Conservation (phyloP, 1,140 invertebrate genomes). For the Agraylea sexmaculata region DNA sequence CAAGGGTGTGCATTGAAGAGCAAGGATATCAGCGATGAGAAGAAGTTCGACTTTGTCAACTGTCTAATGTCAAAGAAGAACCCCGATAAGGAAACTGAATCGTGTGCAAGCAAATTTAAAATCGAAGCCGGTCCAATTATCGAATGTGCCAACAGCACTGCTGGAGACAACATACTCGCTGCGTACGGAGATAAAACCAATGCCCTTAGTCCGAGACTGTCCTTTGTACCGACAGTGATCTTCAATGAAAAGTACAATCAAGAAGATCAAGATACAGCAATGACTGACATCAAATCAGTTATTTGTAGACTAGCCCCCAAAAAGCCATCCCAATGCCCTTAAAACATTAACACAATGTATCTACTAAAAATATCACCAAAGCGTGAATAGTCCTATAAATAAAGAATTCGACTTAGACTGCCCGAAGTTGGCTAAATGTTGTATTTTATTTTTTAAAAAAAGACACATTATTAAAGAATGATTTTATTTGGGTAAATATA, state of each 20-base stretch:
- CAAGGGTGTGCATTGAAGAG: conserved; percentile 49
- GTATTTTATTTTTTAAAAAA: too few species aligned
- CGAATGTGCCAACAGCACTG: conserved; percentile 32
- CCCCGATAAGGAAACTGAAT: conserved; percentile 23
- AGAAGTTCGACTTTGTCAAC: conserved; percentile 38
- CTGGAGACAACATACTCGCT: conserved; percentile 41
- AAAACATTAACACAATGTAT: too few species aligned
- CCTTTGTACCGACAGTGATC: conserved; percentile 50
- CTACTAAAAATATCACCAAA: too few species aligned
- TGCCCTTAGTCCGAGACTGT: conserved; percentile 34
- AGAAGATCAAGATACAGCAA: conserved; percentile 11
- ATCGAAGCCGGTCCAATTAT: conserved; percentile 25
- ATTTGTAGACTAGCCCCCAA: conserved; percentile 15
- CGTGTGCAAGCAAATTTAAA: conserved; percentile 11
- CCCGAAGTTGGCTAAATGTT: too few species aligned
- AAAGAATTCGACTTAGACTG: too few species aligned
- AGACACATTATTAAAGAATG: too few species aligned
- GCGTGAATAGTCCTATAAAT: too few species aligned
- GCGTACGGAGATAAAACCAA: conserved; percentile 44
- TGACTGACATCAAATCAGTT: conserved; percentile 16
- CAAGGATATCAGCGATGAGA: conserved; percentile 31
- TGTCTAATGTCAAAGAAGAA: conserved; percentile 35
- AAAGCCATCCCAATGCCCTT: conserved; percentile 12
- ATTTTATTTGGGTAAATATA: too few species aligned
- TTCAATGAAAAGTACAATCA: conserved; percentile 35